Conservation (phyloP, 2,113 vertebrate species). For the Australoheros scitulus region DNA sequence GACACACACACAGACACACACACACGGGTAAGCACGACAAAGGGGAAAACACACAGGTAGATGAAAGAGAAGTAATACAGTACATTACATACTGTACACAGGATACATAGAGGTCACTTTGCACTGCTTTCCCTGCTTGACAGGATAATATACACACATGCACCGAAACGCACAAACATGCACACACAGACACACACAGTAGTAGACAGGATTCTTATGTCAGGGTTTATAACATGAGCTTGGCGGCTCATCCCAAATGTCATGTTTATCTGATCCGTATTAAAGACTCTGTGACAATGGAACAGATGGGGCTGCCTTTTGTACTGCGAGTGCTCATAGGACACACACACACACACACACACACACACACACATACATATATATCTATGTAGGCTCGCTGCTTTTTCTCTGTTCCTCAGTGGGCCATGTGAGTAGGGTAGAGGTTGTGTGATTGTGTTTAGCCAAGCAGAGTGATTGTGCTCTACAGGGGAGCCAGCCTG, state of each 20-base stretch:
- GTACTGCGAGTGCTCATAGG: constrained; percentile 48
- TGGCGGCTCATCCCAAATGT: constrained; percentile 71
- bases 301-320: constrained; percentile 74
- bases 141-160: not conserved
- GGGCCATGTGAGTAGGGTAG: constrained; percentile 56
- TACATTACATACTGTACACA: not conserved
- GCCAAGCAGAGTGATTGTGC: constrained; percentile 76
- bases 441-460: constrained; percentile 78
- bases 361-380: constrained; percentile 11
- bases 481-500: constrained; percentile 74
- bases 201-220: constrained; percentile 41
- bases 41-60: constrained; percentile 2
- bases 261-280: constrained; percentile 81
- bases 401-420: constrained; percentile 39
- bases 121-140: not conserved
- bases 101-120: not conserved
- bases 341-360: not conserved
- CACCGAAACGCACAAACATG: not conserved
- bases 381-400: constrained; percentile 12
- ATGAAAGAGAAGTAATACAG: not conserved
- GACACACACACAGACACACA: not conserved
- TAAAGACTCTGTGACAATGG: constrained; percentile 77
- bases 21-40: not conserved
- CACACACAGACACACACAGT: not conserved
- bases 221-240: constrained; percentile 63